Evolutionary conservation across 1,140 invertebrate genomes (phyloP).

Genomic region (Pachyrhynchus sulphureomaculatus): DNA sequence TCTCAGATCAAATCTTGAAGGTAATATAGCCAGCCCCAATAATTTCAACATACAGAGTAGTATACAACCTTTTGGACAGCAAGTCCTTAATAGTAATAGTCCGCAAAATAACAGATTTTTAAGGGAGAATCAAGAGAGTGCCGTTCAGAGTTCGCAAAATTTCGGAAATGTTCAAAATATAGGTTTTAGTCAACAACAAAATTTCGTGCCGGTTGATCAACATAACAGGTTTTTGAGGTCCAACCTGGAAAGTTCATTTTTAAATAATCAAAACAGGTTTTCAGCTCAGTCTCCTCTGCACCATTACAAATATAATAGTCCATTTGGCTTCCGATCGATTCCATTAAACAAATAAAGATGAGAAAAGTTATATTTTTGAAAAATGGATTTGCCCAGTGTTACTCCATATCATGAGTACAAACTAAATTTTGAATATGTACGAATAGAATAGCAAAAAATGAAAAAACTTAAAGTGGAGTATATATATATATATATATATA

Average conservation of each 20-base stretch:
- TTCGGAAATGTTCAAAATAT: neutral
- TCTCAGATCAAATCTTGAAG: slow-evolving; percentile 15
- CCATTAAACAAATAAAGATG: neutral
- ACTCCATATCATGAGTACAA: no score
- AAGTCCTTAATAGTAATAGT: slow-evolving; percentile 22
- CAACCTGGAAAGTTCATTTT: slow-evolving; percentile 22
- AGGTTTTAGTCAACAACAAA: neutral
- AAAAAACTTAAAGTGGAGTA: no score
- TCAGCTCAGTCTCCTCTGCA: neutral
- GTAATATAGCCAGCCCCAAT: neutral
- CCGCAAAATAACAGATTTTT: slow-evolving; percentile 18
- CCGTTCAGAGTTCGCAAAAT: no score
- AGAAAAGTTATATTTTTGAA: no score
- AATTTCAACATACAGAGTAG: slow-evolving; percentile 18
- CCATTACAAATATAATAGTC: slow-evolving; percentile 13
- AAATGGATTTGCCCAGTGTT: no score
- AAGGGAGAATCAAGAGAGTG: slow-evolving; percentile 10
- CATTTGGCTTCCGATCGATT: slow-evolving; percentile 8
- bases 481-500: no score
- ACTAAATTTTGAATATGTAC: no score
- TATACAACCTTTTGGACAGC: slow-evolving; percentile 37
- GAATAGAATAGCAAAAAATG: no score
- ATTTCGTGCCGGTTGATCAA: slow-evolving; percentile 13
- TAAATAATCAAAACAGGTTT: neutral
- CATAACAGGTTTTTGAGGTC: slow-evolving; percentile 41